These are phyloP conservation scores for Acanthosepion esculentum DNA, from an alignment of 2,888 invertebrate species.

Conservation along the genomic window DNA sequence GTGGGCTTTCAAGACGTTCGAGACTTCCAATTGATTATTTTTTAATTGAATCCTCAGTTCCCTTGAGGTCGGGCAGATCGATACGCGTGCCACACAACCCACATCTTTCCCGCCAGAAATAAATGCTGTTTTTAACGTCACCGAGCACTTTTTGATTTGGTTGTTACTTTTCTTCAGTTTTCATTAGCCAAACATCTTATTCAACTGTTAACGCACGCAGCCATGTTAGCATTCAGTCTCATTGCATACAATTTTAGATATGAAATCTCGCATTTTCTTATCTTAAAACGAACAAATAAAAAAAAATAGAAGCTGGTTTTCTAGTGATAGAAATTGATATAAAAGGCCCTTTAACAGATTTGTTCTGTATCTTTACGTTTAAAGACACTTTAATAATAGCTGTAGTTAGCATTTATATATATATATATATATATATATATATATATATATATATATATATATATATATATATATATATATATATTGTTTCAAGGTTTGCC, in stretches of 20 bases:
- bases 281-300: neutral
- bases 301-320: neutral
- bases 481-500: too few species aligned
- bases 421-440: too few species aligned
- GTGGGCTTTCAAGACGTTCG: neutral
- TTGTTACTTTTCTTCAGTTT: neutral
- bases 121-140: neutral
- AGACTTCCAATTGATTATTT: slow-evolving; percentile 33
- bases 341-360: too few species aligned
- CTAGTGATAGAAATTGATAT: too few species aligned
- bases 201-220: neutral
- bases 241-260: neutral
- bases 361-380: too few species aligned
- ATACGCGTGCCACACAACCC: neutral
- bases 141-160: neutral
- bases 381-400: too few species aligned
- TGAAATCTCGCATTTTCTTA: neutral
- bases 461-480: too few species aligned
- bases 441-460: too few species aligned
- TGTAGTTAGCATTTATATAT: neutral
- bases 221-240: neutral
- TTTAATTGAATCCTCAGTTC: slow-evolving; percentile 12
- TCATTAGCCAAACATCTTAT: neutral
- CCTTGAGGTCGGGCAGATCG: neutral
- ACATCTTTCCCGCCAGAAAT: neutral